Evolutionary conservation across 2,888 invertebrate genomes (phyloP), one percentile per base, ranked within the genome.

Genomic region (Cetonia aurata): DNA sequence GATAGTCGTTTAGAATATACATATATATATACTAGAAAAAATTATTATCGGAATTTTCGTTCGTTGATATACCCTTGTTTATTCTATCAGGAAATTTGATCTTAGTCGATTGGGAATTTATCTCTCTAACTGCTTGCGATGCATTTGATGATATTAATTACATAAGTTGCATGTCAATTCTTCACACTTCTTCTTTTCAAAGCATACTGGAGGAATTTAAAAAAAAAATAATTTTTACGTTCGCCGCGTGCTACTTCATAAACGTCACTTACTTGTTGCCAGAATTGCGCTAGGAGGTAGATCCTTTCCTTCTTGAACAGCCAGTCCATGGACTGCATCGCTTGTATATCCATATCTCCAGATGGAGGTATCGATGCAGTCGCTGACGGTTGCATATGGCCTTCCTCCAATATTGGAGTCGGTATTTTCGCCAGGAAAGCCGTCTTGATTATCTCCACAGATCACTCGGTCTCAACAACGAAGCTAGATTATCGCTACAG

Each of bases 251-350:
- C 1, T 12, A 3, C 13, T 17, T 48, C 13, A 13, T 13, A 4
- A 6, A 17, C n/a, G 1, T n/a, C n/a, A 83, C 91, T 90, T 89
- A 96, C 96, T 95, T 96, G 96, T 93, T 96, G 96, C 95, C 96
- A 96, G 89, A 96, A 96, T 88, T 96, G 96, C 85, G 95, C 95
- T 85, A 96, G 90, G 85, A 96, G 89, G 89, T 95, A 96, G 88
- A 96, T 95, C 88, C 94, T 90, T 88, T 96, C 95, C 89, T 96
- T 96, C 91, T 95, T 95, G 90, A 95, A 95, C 86, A 96, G 91
- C 95, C 96, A 96, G 90, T 96, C 95, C 95, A 96, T 95, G 85
- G 95, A 94, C 90, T 95, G 95, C 92, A 95, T 94, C 87, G 94
- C 92, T 90, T 94, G 94, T 88, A 94, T 91, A 90, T 95, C 95